Base-by-base conservation (phyloP, 1,140 invertebrate species). In the Thaumetopoea pityocampa region DNA sequence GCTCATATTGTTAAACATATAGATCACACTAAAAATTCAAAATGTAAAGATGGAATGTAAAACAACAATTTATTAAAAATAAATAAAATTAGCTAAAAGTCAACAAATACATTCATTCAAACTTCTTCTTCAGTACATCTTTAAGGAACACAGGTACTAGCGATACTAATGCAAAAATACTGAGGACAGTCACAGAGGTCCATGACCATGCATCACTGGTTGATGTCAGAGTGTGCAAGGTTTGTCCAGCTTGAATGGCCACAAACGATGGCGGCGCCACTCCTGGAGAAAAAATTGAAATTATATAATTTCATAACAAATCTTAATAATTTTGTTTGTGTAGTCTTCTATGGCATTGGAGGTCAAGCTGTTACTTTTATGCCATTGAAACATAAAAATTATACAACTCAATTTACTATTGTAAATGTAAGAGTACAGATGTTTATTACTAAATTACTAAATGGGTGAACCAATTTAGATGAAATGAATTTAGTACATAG, bases 261-360 rank as follows among this genome's bases (percentile, higher is more conserved):
- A 99, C 91, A 80, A 99, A 96, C 2, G 97, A 99, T 17, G 98
- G 98, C 28, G 98, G 97, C 2, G 96, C 97, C 2, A 99, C 98
- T 60, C 97, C 96, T 91, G 87, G 57, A 89, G 91, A 41, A 18
- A 11, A 20, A n/a, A 19, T n/a, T n/a, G 5, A 18, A 15, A 19
- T 8, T 20, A 38, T 4, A 28, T 19, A 33, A 6, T 30, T 10
- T 2, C 27, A n/a, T n/a, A n/a, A n/a, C n/a, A n/a, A n/a, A n/a
- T n/a, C n/a, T n/a, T n/a, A n/a, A n/a, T n/a, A n/a, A n/a, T n/a
- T n/a, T n/a, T n/a, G n/a, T n/a, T n/a, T n/a, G n/a, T n/a, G n/a
- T n/a, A n/a, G n/a, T n/a, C n/a, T n/a, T n/a, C n/a, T n/a, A n/a
- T n/a, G n/a, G n/a, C n/a, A n/a, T n/a, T n/a, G n/a, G n/a, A n/a